A percentile compares a stretch with the other conserved stretches of the same genome.
Conservation (phyloP, 1,140 invertebrate species). For the Drosophila sp. region DNA sequence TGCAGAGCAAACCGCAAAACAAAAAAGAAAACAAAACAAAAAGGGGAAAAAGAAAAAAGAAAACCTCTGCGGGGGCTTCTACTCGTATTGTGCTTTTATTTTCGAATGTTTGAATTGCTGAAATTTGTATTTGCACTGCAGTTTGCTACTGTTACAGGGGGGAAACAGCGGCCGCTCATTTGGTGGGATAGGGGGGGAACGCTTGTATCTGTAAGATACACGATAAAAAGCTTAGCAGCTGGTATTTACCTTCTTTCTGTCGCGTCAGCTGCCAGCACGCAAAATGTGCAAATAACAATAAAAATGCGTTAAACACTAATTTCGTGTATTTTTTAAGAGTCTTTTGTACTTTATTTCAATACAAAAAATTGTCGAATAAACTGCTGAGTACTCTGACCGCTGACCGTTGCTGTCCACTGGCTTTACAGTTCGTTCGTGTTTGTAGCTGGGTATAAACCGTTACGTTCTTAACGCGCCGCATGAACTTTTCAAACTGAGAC, state of each 20-base stretch:
- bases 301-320: constrained; percentile 53
- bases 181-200: not conserved
- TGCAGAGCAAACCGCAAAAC: no score
- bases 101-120: constrained; percentile 50
- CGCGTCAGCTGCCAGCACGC: constrained; percentile 17
- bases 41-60: no score
- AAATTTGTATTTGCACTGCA: constrained; percentile 58
- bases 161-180: not conserved
- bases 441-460: constrained; percentile 45
- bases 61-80: constrained; percentile 28
- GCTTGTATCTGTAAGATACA: constrained; percentile 38
- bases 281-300: constrained; percentile 10
- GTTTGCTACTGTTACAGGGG: constrained; percentile 31
- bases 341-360: constrained; percentile 7
- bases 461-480: constrained; percentile 73
- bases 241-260: constrained; percentile 42
- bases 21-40: not conserved
- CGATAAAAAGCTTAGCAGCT: constrained; percentile 51
- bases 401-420: constrained; percentile 16
- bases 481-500: constrained; percentile 77
- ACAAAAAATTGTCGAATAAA: constrained; percentile 32
- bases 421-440: constrained; percentile 2
- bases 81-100: constrained; percentile 41
- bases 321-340: not conserved
- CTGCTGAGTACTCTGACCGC: constrained; percentile 8